Conservation (phyloP, 2,797 vertebrate genomes). For the Poecilia gillii region DNA sequence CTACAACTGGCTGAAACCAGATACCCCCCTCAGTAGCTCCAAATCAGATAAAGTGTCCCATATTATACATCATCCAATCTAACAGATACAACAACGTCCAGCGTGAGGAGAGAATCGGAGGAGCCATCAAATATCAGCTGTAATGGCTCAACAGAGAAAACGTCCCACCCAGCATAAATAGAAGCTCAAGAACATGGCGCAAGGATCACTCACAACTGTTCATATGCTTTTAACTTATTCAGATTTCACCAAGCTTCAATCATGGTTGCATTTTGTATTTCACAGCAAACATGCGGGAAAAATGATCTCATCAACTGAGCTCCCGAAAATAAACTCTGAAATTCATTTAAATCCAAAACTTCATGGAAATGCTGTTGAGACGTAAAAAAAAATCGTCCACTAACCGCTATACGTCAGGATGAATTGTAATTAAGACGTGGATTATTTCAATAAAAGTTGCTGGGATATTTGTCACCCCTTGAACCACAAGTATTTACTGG, state of each 20-base stretch:
- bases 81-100: slow-evolving; percentile 80
- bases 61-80: slow-evolving; percentile 93
- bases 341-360: background rate
- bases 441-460: background rate
- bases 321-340: background rate
- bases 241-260: background rate
- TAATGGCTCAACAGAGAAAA: slow-evolving; percentile 58
- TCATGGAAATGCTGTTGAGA: background rate
- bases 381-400: background rate
- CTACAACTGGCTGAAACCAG: slow-evolving; percentile 94
- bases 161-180: slow-evolving; percentile 35
- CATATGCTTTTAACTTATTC: background rate
- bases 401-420: background rate
- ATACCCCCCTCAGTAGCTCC: slow-evolving; percentile 91
- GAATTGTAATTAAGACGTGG: background rate
- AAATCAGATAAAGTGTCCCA: slow-evolving; percentile 94
- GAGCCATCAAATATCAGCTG: slow-evolving; percentile 57
- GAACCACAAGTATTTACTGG: background rate
- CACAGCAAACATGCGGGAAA: background rate
- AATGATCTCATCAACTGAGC: background rate
- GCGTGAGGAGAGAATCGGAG: slow-evolving; percentile 65
- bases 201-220: background rate
- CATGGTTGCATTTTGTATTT: background rate
- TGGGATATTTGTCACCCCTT: slow-evolving; percentile 1
- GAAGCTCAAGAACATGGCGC: slow-evolving; percentile 20